phyloP scores from a whole-genome alignment of 1,140 invertebrate genomes.

The Oryctes rhinoceros region DNA sequence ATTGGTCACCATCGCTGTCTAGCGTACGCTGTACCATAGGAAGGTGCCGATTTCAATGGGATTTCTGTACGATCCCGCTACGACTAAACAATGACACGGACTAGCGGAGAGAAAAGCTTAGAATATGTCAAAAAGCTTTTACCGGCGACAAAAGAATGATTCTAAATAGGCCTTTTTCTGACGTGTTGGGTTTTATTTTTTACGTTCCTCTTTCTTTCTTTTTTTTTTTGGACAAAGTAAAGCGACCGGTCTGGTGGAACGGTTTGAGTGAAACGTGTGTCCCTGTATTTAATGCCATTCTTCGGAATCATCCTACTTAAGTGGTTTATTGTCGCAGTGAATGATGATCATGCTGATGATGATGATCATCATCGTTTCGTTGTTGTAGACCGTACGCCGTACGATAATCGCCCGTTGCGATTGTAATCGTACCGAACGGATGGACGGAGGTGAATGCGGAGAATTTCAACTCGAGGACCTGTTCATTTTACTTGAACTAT shows the following conservation, averaged over 20 bases:
- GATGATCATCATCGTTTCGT: constrained; percentile 1
- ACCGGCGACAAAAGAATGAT: constrained; percentile 57
- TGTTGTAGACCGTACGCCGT: not conserved
- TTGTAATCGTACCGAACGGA: constrained; percentile 4
- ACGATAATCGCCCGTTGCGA: constrained; percentile 2
- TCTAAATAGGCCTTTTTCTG: constrained; percentile 49
- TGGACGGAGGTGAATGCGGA: not conserved
- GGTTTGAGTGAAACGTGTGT: constrained; percentile 16
- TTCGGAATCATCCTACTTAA: constrained; percentile 59
- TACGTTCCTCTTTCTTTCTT: constrained; percentile 49
- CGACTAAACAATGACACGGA: constrained; percentile 52
- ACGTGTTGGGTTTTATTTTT: constrained; percentile 57
- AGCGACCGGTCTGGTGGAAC: not conserved
- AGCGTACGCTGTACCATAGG: not conserved
- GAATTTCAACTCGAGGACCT: not conserved
- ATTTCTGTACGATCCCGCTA: constrained; percentile 50
- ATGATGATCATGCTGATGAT: constrained; percentile 22
- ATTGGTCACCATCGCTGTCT: not conserved
- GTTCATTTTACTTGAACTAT: not conserved
- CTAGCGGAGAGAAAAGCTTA: constrained; percentile 50
- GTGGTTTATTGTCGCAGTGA: constrained; percentile 59
- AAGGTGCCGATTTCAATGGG: constrained; percentile 55
- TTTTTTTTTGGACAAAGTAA: constrained; percentile 16
- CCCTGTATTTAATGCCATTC: constrained; percentile 49
- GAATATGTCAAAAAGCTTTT: constrained; percentile 61